phyloP scores from a whole-genome alignment of 1,140 invertebrate species.

The Venustaconcha ellipsiformis region DNA sequence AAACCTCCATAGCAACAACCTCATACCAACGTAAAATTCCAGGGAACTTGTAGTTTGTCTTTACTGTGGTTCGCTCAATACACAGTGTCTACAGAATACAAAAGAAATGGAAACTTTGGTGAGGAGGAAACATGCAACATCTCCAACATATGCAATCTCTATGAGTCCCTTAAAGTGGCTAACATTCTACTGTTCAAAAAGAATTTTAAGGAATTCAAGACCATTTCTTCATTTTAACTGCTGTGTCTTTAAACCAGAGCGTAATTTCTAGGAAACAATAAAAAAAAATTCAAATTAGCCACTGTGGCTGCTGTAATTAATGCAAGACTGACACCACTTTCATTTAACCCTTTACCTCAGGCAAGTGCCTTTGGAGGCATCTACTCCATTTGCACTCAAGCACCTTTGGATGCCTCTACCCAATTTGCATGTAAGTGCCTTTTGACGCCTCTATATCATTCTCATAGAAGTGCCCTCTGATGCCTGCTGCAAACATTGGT shows the following conservation, averaged over 20 bases:
- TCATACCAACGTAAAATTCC: slow-evolving; percentile 66
- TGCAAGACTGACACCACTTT: too few relatives aligned
- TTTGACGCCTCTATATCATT: too few relatives aligned
- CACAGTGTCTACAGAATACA: slow-evolving; percentile 54
- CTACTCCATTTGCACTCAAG: too few relatives aligned
- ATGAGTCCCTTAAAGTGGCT: background rate
- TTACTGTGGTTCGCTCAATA: slow-evolving; percentile 56
- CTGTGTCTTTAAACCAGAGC: background rate
- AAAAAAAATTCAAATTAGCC: too few relatives aligned
- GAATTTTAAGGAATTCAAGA: background rate
- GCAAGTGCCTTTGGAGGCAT: too few relatives aligned
- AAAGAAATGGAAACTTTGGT: background rate
- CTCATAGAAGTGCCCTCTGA: too few relatives aligned
- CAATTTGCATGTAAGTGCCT: too few relatives aligned
- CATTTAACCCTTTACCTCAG: too few relatives aligned
- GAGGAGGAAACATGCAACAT: background rate
- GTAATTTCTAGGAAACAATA: too few relatives aligned
- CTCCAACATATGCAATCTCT: background rate
- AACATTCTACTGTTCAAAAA: background rate
- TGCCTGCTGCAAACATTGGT: too few relatives aligned
- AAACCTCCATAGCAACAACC: slow-evolving; percentile 42
- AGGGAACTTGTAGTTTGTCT: slow-evolving; percentile 57
- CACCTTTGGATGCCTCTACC: too few relatives aligned
- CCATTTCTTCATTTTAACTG: background rate
- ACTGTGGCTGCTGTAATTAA: too few relatives aligned